Percentiles rank a stretch among this genome's conserved stretches.
Conservation (phyloP, 2,888 invertebrate genomes). For the Blastobasis lacticolella region DNA sequence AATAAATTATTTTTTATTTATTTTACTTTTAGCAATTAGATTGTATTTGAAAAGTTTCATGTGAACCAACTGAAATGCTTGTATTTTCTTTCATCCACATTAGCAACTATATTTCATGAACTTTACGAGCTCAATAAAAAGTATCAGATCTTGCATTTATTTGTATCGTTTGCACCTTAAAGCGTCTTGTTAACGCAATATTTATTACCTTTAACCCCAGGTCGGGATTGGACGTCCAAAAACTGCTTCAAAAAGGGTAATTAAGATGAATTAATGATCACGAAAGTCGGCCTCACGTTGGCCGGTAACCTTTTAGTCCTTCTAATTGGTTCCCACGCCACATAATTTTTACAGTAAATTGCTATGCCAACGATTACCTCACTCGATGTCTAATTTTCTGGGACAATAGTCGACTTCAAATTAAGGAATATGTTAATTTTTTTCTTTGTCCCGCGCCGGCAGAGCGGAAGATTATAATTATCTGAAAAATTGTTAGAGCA, state of each 20-base stretch:
- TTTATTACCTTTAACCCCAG: constrained; percentile 8
- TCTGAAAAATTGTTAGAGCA: constrained; percentile 27
- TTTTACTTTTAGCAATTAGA: too few relatives aligned
- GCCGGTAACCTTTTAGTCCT: constrained; percentile 8
- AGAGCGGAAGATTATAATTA: constrained; percentile 71
- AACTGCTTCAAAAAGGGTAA: constrained; percentile 47
- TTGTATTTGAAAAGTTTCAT: too few relatives aligned
- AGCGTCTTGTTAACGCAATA: too few relatives aligned
- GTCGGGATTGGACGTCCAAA: constrained; percentile 29
- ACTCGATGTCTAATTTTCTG: constrained; percentile 60
- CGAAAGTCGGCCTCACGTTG: constrained; percentile 30
- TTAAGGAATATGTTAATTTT: constrained; percentile 68
- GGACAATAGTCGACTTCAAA: constrained; percentile 62
- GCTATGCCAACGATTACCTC: constrained; percentile 49
- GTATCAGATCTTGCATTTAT: too few relatives aligned
- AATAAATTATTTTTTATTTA: too few relatives aligned
- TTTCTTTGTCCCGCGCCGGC: constrained; percentile 57
- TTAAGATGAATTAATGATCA: constrained; percentile 55
- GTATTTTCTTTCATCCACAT: too few relatives aligned
- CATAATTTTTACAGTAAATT: constrained; percentile 59
- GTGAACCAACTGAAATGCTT: too few relatives aligned
- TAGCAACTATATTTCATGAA: too few relatives aligned
- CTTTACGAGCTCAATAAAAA: too few relatives aligned
- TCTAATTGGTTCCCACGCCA: constrained; percentile 55
- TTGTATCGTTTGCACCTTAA: too few relatives aligned